Evolutionary conservation across 1,140 invertebrate genomes (phyloP).

Genomic region (Aphaenogaster floridana): DNA sequence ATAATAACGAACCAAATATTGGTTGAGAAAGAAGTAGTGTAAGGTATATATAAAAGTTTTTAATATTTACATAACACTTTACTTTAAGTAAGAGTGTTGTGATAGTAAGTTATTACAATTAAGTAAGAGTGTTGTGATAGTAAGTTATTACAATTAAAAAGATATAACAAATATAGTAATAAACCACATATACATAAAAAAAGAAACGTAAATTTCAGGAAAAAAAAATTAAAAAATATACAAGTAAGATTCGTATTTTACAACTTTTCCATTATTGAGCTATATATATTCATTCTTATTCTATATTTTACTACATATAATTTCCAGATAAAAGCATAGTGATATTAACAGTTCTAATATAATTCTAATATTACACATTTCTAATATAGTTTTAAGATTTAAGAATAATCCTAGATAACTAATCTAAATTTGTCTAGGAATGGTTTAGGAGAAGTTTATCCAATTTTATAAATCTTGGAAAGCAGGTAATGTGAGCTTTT

Average conservation of each 20-base stretch:
- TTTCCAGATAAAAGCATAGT: neutral
- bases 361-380: neutral
- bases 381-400: neutral
- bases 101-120: neutral
- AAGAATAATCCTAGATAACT: neutral
- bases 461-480: slow-evolving; percentile 12
- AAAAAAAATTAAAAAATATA: neutral
- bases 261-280: neutral
- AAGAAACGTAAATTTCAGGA: neutral
- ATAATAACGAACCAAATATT: slow-evolving; percentile 36
- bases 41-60: neutral
- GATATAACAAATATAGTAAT: neutral
- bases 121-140: neutral
- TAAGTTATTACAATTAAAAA: neutral
- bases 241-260: neutral
- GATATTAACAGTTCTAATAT: neutral
- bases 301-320: neutral
- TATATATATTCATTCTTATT: neutral
- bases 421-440: neutral
- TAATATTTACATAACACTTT: slow-evolving; percentile 3
- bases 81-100: neutral
- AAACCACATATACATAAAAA: neutral
- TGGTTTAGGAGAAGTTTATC: neutral
- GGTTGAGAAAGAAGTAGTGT: neutral
- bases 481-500: neutral